A percentile compares a stretch with the other conserved stretches of the same genome.
These are phyloP conservation scores for Deilephila porcellus DNA, from an alignment of 2,888 invertebrate genomes.

Conservation along the genomic window DNA sequence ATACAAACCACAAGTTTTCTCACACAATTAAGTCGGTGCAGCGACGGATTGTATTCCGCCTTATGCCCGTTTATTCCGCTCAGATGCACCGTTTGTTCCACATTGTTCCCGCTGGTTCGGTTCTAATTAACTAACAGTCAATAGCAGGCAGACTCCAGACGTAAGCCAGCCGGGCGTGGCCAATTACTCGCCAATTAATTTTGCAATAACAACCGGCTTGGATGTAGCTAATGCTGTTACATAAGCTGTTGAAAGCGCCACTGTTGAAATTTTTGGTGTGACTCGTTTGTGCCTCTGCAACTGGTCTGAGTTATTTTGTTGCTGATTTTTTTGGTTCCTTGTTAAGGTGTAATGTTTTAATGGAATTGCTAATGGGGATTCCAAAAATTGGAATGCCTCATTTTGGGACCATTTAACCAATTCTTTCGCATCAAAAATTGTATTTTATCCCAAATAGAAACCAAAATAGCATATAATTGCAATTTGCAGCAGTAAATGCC, in stretches of 20 bases:
- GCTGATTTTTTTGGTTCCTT: not conserved
- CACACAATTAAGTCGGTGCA: conserved; percentile 28
- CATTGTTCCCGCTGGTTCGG: conserved; percentile 65
- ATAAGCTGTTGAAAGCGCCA: conserved; percentile 21
- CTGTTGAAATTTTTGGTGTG: conserved; percentile 14
- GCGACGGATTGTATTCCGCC: conserved; percentile 31
- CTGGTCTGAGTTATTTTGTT: not conserved
- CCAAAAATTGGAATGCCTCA: too few species aligned
- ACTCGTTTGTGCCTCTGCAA: not conserved
- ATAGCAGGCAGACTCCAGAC: conserved; percentile 78
- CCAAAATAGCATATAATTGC: too few species aligned
- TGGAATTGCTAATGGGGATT: too few species aligned
- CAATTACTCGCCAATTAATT: conserved; percentile 83
- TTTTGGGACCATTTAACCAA: not conserved
- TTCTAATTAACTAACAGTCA: conserved; percentile 80
- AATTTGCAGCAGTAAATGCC: too few species aligned
- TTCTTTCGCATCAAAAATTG: not conserved
- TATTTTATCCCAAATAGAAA: too few species aligned
- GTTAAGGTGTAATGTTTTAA: not conserved
- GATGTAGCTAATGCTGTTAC: conserved; percentile 29
- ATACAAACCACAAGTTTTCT: conserved; percentile 26
- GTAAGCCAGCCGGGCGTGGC: conserved; percentile 66
- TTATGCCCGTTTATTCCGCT: conserved; percentile 51
- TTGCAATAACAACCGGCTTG: conserved; percentile 68
- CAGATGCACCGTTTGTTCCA: conserved; percentile 57